Conservation (phyloP, 2,888 invertebrate genomes). For the Pomacea canaliculata region DNA sequence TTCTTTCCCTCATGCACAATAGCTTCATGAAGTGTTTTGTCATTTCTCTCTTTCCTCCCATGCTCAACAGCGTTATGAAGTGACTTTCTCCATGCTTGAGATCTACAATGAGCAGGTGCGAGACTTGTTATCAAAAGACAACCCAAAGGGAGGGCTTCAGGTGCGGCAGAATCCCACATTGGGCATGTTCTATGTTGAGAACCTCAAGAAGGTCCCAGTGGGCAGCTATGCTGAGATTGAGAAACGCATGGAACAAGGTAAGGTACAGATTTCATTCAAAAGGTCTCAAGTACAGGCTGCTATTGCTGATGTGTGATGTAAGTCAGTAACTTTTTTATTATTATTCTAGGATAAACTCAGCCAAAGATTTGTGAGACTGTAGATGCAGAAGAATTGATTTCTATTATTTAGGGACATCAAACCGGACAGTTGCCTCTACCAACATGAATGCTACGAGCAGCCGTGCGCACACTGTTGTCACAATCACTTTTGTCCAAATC, state of each 20-base stretch:
- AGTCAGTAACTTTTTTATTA: too few relatives aligned
- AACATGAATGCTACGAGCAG: constrained; percentile 71
- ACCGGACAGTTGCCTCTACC: constrained; percentile 70
- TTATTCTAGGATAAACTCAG: too few relatives aligned
- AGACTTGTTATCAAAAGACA: constrained; percentile 68
- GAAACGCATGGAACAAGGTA: constrained; percentile 69
- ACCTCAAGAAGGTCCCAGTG: constrained; percentile 68
- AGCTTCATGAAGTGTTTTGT: too few relatives aligned
- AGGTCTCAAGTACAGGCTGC: background rate
- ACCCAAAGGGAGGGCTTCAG: constrained; percentile 67
- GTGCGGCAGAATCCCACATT: constrained; percentile 69
- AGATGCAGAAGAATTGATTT: background rate
- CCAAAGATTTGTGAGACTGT: too few relatives aligned
- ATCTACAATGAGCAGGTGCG: constrained; percentile 71
- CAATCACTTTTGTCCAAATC: constrained; percentile 70
- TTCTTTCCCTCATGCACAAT: constrained; percentile 1
- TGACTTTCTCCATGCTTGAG: constrained; percentile 70
- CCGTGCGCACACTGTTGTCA: constrained; percentile 70
- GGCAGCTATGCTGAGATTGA: constrained; percentile 70
- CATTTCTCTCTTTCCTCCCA: too few relatives aligned
- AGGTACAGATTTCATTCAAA: background rate
- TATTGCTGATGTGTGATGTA: background rate
- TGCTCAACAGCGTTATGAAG: constrained; percentile 64
- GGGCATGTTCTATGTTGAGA: constrained; percentile 70
- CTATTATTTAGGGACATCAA: constrained; percentile 62